Evolutionary conservation across 2,888 invertebrate species (phyloP).

Genomic region (Drosophila paramelanica): DNA sequence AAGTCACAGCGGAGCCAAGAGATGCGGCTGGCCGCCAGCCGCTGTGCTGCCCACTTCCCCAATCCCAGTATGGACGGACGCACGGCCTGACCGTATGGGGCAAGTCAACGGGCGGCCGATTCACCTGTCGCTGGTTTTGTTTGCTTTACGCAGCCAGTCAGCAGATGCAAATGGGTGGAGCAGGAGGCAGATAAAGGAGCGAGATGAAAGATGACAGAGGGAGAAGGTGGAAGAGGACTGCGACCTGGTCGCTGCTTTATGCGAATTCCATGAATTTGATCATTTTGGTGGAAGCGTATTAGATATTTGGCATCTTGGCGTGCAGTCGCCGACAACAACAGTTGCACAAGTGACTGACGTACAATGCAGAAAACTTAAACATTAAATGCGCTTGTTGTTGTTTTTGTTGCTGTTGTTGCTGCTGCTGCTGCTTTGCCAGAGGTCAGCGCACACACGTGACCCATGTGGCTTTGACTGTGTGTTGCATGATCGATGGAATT

Average conservation of each 20-base stretch:
- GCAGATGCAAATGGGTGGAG: slow-evolving; percentile 60
- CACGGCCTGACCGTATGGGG: slow-evolving; percentile 66
- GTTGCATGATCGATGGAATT: slow-evolving; percentile 75
- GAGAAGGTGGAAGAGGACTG: slow-evolving; percentile 3
- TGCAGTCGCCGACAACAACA: slow-evolving; percentile 42
- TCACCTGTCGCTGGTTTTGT: slow-evolving; percentile 81
- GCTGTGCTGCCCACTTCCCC: slow-evolving; percentile 10
- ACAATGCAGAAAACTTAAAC: slow-evolving; percentile 61
- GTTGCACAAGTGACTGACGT: slow-evolving; percentile 65
- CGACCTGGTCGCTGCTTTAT: slow-evolving; percentile 62
- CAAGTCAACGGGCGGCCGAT: slow-evolving; percentile 78
- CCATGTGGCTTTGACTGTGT: slow-evolving; percentile 39
- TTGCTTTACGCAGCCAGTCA: slow-evolving; percentile 67
- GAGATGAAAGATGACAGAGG: slow-evolving; percentile 3
- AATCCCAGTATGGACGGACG: slow-evolving; percentile 45
- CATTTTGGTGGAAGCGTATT: slow-evolving; percentile 77
- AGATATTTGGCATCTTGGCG: slow-evolving; percentile 78
- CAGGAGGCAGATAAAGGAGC: slow-evolving; percentile 28
- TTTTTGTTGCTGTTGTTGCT: slow-evolving; percentile 25
- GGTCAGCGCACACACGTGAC: slow-evolving; percentile 83
- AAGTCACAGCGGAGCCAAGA: slow-evolving; percentile 14
- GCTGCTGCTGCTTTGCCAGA: slow-evolving; percentile 54
- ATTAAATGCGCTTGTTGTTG: slow-evolving; percentile 29
- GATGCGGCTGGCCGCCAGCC: slow-evolving; percentile 2
- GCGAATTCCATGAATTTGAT: slow-evolving; percentile 81